Evolutionary conservation across 2,113 vertebrate genomes (phyloP).

Genomic region (Ammodramus savannarum): DNA sequence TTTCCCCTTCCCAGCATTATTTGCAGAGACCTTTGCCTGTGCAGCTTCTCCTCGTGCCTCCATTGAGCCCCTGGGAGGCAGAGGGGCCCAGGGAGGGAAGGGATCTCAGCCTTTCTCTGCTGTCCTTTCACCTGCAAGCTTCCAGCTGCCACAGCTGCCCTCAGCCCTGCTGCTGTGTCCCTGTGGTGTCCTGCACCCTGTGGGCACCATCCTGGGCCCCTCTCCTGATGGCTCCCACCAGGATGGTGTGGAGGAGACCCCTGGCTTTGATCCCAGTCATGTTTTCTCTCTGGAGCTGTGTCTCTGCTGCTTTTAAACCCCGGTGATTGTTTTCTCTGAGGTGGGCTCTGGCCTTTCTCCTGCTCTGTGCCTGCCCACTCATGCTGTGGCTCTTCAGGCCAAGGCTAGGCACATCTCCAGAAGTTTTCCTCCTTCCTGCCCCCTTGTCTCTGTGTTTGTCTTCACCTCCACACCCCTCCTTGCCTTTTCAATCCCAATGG

Average conservation of each 20-base stretch:
- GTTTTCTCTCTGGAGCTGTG: background rate
- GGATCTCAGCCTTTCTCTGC: background rate
- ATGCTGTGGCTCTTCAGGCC: background rate
- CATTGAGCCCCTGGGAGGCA: background rate
- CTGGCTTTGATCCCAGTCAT: background rate
- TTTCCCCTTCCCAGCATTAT: background rate
- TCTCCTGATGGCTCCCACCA: background rate
- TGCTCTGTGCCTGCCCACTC: rapidly evolving
- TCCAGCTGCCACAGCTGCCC: background rate
- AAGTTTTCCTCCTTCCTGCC: background rate
- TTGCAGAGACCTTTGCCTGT: background rate
- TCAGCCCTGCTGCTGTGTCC: background rate
- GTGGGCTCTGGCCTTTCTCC: background rate
- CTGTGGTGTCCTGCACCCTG: rapidly evolving
- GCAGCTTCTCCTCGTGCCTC: background rate
- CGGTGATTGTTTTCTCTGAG: background rate
- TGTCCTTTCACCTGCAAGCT: background rate
- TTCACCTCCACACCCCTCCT: background rate
- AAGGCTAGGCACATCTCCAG: rapidly evolving
- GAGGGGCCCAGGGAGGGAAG: background rate
- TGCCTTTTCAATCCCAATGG: background rate
- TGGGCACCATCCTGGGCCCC: rapidly evolving
- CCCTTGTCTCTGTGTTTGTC: background rate
- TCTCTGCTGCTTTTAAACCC: background rate
- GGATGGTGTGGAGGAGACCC: background rate